Conservation (phyloP, 2,113 vertebrate genomes). For the Xenopus tropicalis region UCB_Xtro_10.0 CM004446.2:54659501-54660000, state of each 20-base stretch:
- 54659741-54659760: neutral
- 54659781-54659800: constrained; percentile 1
- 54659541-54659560: constrained; percentile 14
- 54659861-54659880: too few relatives aligned
- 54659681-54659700: constrained; percentile 16
- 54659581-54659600: constrained; percentile 34
- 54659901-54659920: too few relatives aligned
- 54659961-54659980: too few relatives aligned
- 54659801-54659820: neutral
- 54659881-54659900: too few relatives aligned
- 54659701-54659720: constrained; percentile 33
- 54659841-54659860: too few relatives aligned
- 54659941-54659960: too few relatives aligned
- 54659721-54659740: constrained; percentile 9
- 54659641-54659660: constrained; percentile 32
- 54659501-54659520: constrained; percentile 35
- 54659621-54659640: constrained; percentile 27
- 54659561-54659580: constrained; percentile 37
- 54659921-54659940: too few relatives aligned
- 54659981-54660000: too few relatives aligned
- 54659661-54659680: constrained; percentile 19
- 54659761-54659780: constrained; percentile 8
- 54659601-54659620: constrained; percentile 40
- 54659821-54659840: neutral
- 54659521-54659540: constrained; percentile 27